Conservation (phyloP, 2,888 invertebrate species). For the Drosophila pseudotalamancana region DNA sequence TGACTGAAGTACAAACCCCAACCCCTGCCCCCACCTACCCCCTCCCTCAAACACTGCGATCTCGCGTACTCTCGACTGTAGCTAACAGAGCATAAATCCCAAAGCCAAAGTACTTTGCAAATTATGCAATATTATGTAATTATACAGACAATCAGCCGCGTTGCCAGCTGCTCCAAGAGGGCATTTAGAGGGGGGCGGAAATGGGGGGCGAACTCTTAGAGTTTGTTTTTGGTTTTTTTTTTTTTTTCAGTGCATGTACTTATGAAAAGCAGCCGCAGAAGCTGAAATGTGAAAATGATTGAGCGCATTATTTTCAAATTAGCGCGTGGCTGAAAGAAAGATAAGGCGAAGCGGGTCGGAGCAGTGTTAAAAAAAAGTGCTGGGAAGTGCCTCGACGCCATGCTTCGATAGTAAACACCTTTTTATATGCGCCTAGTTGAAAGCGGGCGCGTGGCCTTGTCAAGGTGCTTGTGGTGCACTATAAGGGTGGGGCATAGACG, state of each 20-base stretch:
- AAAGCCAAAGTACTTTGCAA: conserved; percentile 76
- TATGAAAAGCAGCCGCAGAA: conserved; percentile 37
- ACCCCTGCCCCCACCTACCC: background rate
- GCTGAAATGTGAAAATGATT: conserved; percentile 77
- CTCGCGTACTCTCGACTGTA: conserved; percentile 40
- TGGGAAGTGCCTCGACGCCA: conserved; percentile 28
- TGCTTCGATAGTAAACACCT: conserved; percentile 44
- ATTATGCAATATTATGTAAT: conserved; percentile 80
- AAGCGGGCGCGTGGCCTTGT: conserved; percentile 51
- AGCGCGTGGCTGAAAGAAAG: conserved; percentile 66
- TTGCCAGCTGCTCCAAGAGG: background rate
- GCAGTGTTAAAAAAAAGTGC: conserved; percentile 5
- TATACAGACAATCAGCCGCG: conserved; percentile 69
- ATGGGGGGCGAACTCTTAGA: conserved; percentile 21
- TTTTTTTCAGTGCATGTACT: conserved; percentile 4
- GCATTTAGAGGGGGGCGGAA: background rate
- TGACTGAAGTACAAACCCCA: conserved; percentile 17
- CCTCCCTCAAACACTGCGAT: conserved; percentile 14
- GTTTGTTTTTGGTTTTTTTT: conserved; percentile 29
- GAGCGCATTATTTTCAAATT: conserved; percentile 82
- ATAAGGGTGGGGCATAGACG: background rate
- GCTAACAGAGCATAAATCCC: conserved; percentile 83
- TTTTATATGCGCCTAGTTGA: conserved; percentile 36
- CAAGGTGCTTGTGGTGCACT: conserved; percentile 32
- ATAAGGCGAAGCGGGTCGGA: background rate